These are phyloP conservation scores for Ovis canadensis DNA, from an alignment of 2,113 vertebrate species.

Conservation along the genomic window DNA sequence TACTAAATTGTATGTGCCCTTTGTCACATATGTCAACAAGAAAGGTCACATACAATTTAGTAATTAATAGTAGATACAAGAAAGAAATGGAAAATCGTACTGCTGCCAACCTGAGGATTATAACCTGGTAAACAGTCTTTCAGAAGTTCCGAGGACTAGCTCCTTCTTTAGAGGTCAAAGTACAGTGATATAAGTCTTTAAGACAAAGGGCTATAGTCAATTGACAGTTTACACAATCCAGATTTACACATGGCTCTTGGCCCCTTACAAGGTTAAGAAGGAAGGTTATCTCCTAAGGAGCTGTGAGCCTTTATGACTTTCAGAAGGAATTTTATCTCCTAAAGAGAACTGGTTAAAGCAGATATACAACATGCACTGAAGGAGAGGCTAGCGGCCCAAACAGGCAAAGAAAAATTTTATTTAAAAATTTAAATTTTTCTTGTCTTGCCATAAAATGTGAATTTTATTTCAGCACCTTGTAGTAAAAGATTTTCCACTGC, in stretches of 20 bases:
- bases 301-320: not conserved
- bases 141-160: not conserved
- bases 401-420: not conserved
- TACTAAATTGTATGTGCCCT: not conserved
- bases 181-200: not conserved
- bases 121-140: not conserved
- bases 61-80: not conserved
- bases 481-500: not conserved
- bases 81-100: not conserved
- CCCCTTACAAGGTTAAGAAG: not conserved
- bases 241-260: not conserved
- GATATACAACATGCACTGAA: not conserved
- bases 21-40: not conserved
- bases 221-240: not conserved
- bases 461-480: not conserved
- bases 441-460: not conserved
- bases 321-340: not conserved
- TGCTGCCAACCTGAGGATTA: not conserved
- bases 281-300: not conserved
- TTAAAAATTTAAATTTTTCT: not conserved
- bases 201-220: not conserved
- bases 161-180: not conserved
- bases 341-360: not conserved
- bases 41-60: not conserved
- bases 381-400: not conserved